Percentiles rank a stretch among this genome's conserved stretches.
Evolutionary conservation across 64 coral and sea anemone species (phyloP).

Genomic region (Stylophora pistillata): DNA sequence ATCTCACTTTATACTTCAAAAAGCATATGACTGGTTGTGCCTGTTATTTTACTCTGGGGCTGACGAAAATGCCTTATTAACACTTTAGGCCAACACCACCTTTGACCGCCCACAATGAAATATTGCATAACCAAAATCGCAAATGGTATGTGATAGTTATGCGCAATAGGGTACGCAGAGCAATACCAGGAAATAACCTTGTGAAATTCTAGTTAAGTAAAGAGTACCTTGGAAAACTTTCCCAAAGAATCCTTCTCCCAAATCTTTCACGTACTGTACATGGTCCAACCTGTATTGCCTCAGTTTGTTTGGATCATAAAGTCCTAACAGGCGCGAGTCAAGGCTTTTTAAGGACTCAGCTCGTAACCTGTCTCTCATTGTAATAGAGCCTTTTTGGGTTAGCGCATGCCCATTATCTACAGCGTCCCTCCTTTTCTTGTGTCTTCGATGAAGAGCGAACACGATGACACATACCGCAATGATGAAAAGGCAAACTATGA

Average conservation of each 20-base stretch:
- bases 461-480: constrained; percentile 25
- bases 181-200: no score
- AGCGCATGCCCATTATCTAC: constrained; percentile 55
- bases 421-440: constrained; percentile 35
- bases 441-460: constrained; percentile 7
- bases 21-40: no score
- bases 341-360: constrained; percentile 84
- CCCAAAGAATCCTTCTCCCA: constrained; percentile 97
- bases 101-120: no score
- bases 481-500: constrained; percentile 16
- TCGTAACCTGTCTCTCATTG: constrained; percentile 69
- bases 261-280: constrained; percentile 88
- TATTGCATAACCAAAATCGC: no score
- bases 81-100: no score
- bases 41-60: no score
- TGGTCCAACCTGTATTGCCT: constrained; percentile 80
- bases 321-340: constrained; percentile 56
- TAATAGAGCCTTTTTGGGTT: constrained; percentile 59
- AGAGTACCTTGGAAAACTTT: constrained; percentile 93
- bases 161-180: no score
- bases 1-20: no score
- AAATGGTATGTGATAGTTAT: no score
- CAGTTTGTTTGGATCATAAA: constrained; percentile 87
- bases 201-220: background rate
- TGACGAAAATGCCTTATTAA: no score